These are phyloP conservation scores for Symphodus melops DNA, from an alignment of 2,113 vertebrate genomes.

Conservation along the genomic window DNA sequence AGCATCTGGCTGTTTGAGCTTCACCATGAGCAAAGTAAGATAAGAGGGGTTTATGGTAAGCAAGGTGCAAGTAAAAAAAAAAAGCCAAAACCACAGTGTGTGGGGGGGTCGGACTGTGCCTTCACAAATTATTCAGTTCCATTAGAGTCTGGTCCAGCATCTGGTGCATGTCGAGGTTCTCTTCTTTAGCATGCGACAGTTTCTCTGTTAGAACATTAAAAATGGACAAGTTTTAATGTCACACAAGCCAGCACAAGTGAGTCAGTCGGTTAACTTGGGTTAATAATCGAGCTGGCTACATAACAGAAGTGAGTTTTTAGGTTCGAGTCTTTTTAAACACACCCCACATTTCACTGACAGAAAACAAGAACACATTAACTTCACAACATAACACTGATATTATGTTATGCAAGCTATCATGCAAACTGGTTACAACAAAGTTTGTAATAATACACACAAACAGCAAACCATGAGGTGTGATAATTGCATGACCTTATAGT, in stretches of 20 bases:
- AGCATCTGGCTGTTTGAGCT: slow-evolving; percentile 69
- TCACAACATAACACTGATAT: slow-evolving; percentile 28
- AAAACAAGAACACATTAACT: slow-evolving; percentile 20
- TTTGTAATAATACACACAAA: slow-evolving; percentile 30
- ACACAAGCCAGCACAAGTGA: slow-evolving; percentile 37
- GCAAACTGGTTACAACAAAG: slow-evolving; percentile 31
- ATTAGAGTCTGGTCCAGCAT: slow-evolving; percentile 99
- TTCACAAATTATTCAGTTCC: slow-evolving; percentile 99
- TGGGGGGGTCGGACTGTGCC: slow-evolving; percentile 79
- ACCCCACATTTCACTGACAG: slow-evolving; percentile 20
- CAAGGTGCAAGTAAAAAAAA: slow-evolving; percentile 87
- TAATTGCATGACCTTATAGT: slow-evolving; percentile 2
- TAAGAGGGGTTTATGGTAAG: slow-evolving; percentile 81
- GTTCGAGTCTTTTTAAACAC: slow-evolving; percentile 4
- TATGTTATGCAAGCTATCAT: slow-evolving; percentile 50
- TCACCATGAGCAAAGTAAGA: slow-evolving; percentile 56
- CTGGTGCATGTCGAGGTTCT: slow-evolving; percentile 99
- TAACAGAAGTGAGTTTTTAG: slow-evolving; percentile 25
- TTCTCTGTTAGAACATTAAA: slow-evolving; percentile 94
- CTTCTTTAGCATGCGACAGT: slow-evolving; percentile 99
- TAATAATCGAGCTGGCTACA: slow-evolving; percentile 51
- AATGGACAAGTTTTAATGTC: slow-evolving; percentile 79
- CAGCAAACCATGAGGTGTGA: slow-evolving; percentile 14
- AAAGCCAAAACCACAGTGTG: slow-evolving; percentile 77
- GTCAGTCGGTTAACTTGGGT: slow-evolving; percentile 52